phyloP scores from a whole-genome alignment of 2,797 vertebrate species.

The Parauchenoglanis ngamensis region DNA sequence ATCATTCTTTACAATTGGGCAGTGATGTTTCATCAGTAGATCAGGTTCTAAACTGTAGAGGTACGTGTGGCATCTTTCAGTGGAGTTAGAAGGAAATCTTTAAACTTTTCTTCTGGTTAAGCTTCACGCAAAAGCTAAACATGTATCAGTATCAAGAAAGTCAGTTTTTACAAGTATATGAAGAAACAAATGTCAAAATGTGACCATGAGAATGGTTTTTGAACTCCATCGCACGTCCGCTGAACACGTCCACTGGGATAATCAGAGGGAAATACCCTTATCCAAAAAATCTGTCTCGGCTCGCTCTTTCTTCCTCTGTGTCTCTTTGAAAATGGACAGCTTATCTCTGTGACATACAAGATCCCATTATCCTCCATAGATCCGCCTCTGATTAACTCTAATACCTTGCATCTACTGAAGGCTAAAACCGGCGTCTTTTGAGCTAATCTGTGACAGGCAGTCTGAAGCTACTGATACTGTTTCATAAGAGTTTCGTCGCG shows the following conservation, averaged over 20 bases:
- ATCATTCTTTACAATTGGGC: no score
- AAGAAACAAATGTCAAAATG: not conserved
- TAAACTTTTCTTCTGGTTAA: not conserved
- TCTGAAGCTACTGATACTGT: not conserved
- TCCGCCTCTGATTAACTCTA: slow-evolving; percentile 39
- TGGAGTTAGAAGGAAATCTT: not conserved
- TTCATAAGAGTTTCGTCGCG: not conserved
- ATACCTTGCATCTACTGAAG: slow-evolving; percentile 36
- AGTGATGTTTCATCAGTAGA: no score
- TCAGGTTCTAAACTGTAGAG: not conserved
- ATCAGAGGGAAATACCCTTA: not conserved
- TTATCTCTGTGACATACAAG: slow-evolving; percentile 55
- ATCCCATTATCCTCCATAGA: slow-evolving; percentile 46
- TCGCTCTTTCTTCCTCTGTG: not conserved
- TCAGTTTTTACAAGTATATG: not conserved
- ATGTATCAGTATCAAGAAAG: not conserved
- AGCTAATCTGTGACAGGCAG: not conserved
- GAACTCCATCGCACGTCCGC: not conserved
- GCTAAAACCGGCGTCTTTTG: not conserved
- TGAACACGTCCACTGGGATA: not conserved
- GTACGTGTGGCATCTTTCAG: not conserved
- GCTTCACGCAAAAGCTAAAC: not conserved
- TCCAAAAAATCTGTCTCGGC: not conserved
- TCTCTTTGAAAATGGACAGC: slow-evolving; percentile 11
- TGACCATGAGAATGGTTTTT: not conserved